Evolutionary conservation across 2,113 vertebrate species (phyloP).

Genomic region (Scortum barcoo): DNA sequence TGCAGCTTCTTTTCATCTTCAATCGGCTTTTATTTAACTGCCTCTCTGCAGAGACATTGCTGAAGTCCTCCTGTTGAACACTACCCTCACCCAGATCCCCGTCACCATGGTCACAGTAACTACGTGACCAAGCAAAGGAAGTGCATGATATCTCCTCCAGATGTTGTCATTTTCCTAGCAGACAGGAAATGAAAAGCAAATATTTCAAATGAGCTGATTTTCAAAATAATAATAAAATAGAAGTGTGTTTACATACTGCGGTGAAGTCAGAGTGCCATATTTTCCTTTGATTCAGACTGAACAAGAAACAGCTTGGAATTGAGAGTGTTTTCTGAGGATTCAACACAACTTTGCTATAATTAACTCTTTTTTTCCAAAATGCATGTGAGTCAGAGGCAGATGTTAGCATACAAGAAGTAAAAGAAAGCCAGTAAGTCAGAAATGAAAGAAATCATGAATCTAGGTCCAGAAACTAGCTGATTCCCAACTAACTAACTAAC

Average conservation of each 20-base stretch:
- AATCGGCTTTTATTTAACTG: slow-evolving; percentile 27
- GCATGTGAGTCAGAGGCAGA: background rate
- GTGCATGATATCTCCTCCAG: slow-evolving; percentile 64
- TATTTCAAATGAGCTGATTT: slow-evolving; percentile 54
- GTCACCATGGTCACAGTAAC: slow-evolving; percentile 73
- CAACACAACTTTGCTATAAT: background rate
- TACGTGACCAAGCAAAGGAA: slow-evolving; percentile 68
- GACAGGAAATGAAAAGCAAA: slow-evolving; percentile 71
- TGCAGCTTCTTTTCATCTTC: slow-evolving; percentile 9
- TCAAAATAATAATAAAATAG: slow-evolving; percentile 12
- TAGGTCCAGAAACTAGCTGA: background rate
- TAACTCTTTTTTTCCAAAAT: background rate
- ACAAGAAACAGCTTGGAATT: background rate
- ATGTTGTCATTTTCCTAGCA: slow-evolving; percentile 60
- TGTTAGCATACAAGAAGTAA: background rate
- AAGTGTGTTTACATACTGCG: slow-evolving; percentile 6
- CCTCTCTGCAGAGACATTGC: slow-evolving; percentile 18
- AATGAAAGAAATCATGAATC: background rate
- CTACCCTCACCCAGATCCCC: slow-evolving; percentile 34
- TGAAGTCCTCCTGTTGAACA: slow-evolving; percentile 18
- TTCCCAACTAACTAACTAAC: background rate
- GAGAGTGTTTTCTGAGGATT: background rate
- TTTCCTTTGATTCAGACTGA: background rate
- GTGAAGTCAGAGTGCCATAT: background rate
- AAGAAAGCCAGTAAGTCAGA: background rate